Evolutionary conservation across 2,797 vertebrate genomes (phyloP).

Genomic region (Paedocypris micromegethes): DNA sequence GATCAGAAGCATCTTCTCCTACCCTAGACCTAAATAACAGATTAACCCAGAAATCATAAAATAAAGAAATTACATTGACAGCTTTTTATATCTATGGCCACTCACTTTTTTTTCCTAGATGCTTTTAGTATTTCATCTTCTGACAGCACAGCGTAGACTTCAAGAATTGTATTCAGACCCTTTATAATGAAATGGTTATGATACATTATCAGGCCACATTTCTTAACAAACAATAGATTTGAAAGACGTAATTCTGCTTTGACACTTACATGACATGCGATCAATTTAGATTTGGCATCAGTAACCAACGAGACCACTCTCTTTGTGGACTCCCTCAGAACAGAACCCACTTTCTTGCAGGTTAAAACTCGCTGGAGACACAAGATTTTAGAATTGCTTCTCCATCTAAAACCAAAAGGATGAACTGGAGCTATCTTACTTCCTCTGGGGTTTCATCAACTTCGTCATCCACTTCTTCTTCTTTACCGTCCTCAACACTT

Average conservation of each 20-base stretch:
- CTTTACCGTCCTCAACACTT: constrained; percentile 49
- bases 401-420: not conserved
- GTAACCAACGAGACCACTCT: constrained; percentile 78
- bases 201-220: not conserved
- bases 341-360: constrained; percentile 82
- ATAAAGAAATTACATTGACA: constrained; percentile 66
- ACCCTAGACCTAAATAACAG: constrained; percentile 64
- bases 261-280: constrained; percentile 89
- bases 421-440: constrained; percentile 50
- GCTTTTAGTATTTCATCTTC: constrained; percentile 79
- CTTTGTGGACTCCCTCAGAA: constrained; percentile 86
- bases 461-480: constrained; percentile 51
- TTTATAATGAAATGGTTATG: constrained; percentile 46
- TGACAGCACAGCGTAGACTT: constrained; percentile 83
- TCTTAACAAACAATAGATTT: no score
- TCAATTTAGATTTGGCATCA: constrained; percentile 73
- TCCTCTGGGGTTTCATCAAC: constrained; percentile 67
- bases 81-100: constrained; percentile 78
- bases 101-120: constrained; percentile 84
- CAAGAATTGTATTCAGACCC: constrained; percentile 81
- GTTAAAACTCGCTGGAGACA: constrained; percentile 74
- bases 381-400: not conserved
- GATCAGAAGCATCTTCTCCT: constrained; percentile 52
- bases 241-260: no score
- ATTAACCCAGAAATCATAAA: constrained; percentile 3